Base-by-base conservation (phyloP, 2,888 invertebrate genomes). In the Patella ulyssiponensis region DNA sequence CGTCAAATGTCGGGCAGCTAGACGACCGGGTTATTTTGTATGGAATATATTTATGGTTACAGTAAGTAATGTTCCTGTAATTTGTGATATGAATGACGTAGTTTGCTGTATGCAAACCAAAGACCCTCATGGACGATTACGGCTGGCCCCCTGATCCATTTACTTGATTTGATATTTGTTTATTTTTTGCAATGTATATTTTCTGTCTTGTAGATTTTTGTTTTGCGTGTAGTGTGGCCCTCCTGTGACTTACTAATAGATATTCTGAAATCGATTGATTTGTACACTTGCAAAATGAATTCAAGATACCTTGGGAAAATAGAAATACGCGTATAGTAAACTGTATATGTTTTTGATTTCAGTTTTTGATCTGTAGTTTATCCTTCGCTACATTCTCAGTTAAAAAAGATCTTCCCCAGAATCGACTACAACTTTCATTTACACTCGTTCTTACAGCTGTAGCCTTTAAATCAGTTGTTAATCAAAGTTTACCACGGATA, bases 1-100 rank as follows among this genome's bases (percentile, higher is more conserved):
- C 80, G 91, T 91, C 53, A 88, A 88, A 79, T 90, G 91, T 81
- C 86, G 90, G 73, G 90, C 90, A 52, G 91, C 90, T 7, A 83
- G 91, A 71, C 81, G 91, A 56, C 90, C 91, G 15, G 90, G 90
- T 27, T 91, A 90, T 85, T 91, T 90, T 84, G 86, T 91, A 58
- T 91, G 91, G 91, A 91, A 91, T 86, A 90, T 90, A 81, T 91
- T 91, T 81, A 87, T 90, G 84, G 89, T 91, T 58, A 91, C 90
- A 81, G 91, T 91, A 84, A 84, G 89, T 84, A 20, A 9, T 44
- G 9, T 44, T 44, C 9, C 44, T 44, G 44, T 44, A 44, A 44
- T 44, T 44, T 7, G 44, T 44, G 9, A 44, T 44, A 44, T 44
- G 44, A 44, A 44, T 44, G 44, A 0, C 44, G 44, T 44, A 9